phyloP scores from a whole-genome alignment of 2,797 vertebrate species.

The Podargus strigoides region DNA sequence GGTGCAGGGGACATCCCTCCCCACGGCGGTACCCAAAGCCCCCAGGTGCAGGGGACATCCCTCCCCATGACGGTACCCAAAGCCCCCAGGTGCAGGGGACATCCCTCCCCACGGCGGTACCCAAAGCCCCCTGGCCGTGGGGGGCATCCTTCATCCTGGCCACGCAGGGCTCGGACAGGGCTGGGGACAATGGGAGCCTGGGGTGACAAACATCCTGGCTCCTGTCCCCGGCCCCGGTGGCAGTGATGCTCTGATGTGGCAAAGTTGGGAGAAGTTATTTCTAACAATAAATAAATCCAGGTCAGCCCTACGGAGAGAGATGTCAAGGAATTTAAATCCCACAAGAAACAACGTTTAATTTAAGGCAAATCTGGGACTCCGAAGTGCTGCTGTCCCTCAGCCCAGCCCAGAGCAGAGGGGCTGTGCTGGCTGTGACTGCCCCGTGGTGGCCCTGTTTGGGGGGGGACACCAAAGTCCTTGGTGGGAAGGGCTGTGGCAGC shows the following conservation, averaged over 20 bases:
- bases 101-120: not conserved
- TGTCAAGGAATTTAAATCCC: not conserved
- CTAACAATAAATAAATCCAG: not conserved
- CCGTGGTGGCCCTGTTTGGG: not conserved
- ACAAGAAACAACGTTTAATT: not conserved
- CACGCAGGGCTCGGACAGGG: not conserved
- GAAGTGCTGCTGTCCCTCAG: not conserved
- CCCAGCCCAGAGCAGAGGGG: not conserved
- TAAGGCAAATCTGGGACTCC: not conserved
- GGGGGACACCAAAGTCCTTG: fast-evolving
- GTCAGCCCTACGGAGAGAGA: not conserved
- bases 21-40: not conserved
- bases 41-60: fast-evolving
- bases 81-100: fast-evolving
- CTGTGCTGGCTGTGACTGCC: not conserved
- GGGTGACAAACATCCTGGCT: not conserved
- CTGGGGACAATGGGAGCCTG: not conserved
- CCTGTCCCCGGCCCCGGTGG: not conserved
- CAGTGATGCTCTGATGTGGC: not conserved
- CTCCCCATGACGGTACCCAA: fast-evolving
- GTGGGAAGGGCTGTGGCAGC: not conserved
- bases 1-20: fast-evolving
- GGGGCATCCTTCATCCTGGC: not conserved
- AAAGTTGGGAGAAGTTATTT: not conserved
- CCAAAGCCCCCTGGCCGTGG: not conserved